A percentile compares a stretch with the other conserved stretches of the same genome.
phyloP scores from a whole-genome alignment of 2,797 vertebrate genomes.

The Brachymystax lenok region DNA sequence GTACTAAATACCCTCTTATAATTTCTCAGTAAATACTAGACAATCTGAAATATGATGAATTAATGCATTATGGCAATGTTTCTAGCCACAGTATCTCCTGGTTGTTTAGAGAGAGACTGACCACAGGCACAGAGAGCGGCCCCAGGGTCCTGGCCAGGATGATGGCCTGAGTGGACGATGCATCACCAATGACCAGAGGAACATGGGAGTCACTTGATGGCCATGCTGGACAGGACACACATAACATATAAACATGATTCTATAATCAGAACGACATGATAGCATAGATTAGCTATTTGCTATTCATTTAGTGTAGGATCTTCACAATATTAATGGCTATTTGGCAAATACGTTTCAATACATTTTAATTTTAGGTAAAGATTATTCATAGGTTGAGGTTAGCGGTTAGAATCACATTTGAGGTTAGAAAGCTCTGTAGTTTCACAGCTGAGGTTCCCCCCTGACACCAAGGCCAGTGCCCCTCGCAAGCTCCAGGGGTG shows the following conservation, averaged over 20 bases:
- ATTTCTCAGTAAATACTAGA: background rate
- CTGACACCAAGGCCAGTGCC: constrained; percentile 60
- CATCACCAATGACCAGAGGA: constrained; percentile 73
- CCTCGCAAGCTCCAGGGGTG: constrained; percentile 54
- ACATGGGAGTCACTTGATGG: constrained; percentile 48
- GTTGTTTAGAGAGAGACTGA: constrained; percentile 51
- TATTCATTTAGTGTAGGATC: background rate
- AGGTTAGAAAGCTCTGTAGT: background rate
- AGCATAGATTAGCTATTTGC: background rate
- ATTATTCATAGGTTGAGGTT: no score
- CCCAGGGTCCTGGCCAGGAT: constrained; percentile 64
- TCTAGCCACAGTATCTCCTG: background rate
- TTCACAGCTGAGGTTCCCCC: constrained; percentile 51
- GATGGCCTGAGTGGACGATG: constrained; percentile 64
- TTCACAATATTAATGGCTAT: background rate
- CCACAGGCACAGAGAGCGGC: constrained; percentile 70
- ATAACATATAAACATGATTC: background rate
- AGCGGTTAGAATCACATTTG: background rate
- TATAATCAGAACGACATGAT: background rate
- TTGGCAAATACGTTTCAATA: no score
- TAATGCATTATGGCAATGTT: background rate
- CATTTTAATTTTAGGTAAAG: no score
- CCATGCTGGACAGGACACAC: constrained; percentile 22
- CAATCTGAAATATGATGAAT: no score
- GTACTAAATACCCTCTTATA: background rate